Evolutionary conservation across 2,113 vertebrate species (phyloP).

Genomic region (Morone chrysops): DNA sequence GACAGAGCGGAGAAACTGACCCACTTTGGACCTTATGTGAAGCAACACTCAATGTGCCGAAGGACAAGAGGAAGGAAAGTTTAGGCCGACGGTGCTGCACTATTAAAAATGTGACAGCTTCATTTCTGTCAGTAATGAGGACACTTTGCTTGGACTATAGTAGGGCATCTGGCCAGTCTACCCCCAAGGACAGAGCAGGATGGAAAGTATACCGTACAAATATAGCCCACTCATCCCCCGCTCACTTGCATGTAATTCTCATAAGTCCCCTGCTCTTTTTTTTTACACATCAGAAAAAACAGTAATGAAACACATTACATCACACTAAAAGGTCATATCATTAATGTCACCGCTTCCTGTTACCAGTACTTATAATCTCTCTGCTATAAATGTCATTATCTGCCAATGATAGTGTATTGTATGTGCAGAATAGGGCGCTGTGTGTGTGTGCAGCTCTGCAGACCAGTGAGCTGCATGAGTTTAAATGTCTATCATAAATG

Average conservation of each 20-base stretch:
- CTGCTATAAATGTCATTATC: constrained; percentile 17
- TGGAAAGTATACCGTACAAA: constrained; percentile 59
- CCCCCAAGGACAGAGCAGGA: constrained; percentile 39
- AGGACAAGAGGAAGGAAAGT: constrained; percentile 2
- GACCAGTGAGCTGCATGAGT: constrained; percentile 48
- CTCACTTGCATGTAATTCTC: constrained; percentile 30
- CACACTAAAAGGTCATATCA: constrained; percentile 21
- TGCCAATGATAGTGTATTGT: constrained; percentile 17
- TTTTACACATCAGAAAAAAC: constrained; percentile 9
- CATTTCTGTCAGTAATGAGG: constrained; percentile 51
- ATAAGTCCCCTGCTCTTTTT: rapidly evolving
- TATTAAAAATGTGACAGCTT: constrained; percentile 39
- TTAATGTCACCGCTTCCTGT: constrained; percentile 6
- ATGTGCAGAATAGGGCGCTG: neutral
- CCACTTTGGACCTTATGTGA: neutral
- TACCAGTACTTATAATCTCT: neutral
- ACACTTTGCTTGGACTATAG: constrained; percentile 42
- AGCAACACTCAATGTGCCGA: neutral
- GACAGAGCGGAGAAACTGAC: neutral
- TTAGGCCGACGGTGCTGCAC: neutral
- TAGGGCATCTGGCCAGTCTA: constrained; percentile 39
- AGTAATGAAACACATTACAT: constrained; percentile 25
- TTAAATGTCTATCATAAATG: constrained; percentile 27
- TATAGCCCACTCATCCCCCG: constrained; percentile 39
- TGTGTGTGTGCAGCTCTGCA: constrained; percentile 14